phyloP scores from a whole-genome alignment of 2,888 invertebrate species.

The Biston betularia region DNA sequence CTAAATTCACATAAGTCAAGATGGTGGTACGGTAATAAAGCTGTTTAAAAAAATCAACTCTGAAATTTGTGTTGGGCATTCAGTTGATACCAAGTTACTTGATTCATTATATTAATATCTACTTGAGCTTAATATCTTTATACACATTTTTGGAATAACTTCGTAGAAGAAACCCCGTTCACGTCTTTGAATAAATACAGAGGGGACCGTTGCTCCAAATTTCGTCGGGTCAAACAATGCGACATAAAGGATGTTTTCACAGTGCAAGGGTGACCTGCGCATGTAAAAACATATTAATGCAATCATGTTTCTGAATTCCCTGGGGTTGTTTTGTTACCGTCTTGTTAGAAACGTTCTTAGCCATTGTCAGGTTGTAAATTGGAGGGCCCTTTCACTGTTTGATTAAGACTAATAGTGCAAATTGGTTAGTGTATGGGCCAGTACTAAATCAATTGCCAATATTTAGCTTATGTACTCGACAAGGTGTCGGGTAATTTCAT shows the following conservation, averaged over 20 bases:
- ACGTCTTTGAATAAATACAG: slow-evolving; percentile 59
- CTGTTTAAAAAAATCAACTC: no score
- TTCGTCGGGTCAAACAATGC: slow-evolving; percentile 74
- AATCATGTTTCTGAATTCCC: slow-evolving; percentile 65
- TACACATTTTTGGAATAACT: slow-evolving; percentile 8
- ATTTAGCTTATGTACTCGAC: slow-evolving; percentile 51
- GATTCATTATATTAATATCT: no score
- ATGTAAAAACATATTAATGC: slow-evolving; percentile 71
- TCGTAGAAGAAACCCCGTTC: slow-evolving; percentile 45
- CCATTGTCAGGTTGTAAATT: slow-evolving; percentile 57
- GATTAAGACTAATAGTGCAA: slow-evolving; percentile 37
- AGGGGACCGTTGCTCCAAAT: slow-evolving; percentile 62
- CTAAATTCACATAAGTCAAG: no score
- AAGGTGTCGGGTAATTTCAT: slow-evolving; percentile 46
- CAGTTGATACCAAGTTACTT: background rate
- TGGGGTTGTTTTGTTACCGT: slow-evolving; percentile 56
- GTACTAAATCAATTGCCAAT: slow-evolving; percentile 50
- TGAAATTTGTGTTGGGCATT: no score
- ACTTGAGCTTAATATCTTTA: background rate
- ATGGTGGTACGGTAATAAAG: no score
- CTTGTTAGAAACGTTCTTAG: slow-evolving; percentile 58
- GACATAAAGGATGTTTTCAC: slow-evolving; percentile 74
- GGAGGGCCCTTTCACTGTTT: slow-evolving; percentile 41
- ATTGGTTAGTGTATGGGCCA: slow-evolving; percentile 41
- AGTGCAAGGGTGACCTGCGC: slow-evolving; percentile 65